Evolutionary conservation across 2,888 invertebrate species (phyloP).

Genomic region (Girardia tigrina): DNA sequence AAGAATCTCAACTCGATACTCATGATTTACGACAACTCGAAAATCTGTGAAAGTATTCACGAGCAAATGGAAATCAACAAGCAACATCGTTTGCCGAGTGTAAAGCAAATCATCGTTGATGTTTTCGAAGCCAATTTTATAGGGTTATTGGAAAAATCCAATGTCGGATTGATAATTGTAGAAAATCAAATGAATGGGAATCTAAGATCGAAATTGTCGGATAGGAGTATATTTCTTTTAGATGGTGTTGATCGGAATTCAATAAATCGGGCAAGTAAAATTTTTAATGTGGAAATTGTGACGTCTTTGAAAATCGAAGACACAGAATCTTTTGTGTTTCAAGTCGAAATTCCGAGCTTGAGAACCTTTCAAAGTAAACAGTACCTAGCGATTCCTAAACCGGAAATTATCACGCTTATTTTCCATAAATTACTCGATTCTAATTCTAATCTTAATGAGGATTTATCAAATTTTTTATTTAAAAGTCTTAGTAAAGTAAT

Average conservation of each 20-base stretch:
- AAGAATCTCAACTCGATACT: neutral
- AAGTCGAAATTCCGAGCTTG: neutral
- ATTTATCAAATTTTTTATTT: neutral
- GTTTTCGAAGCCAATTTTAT: neutral
- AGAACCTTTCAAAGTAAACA: neutral
- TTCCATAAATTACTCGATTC: conserved; percentile 1
- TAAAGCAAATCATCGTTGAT: neutral
- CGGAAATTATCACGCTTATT: neutral
- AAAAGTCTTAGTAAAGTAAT: neutral
- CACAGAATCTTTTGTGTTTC: neutral
- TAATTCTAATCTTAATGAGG: neutral
- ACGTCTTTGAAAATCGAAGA: conserved; percentile 19
- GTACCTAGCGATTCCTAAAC: neutral
- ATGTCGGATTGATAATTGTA: neutral
- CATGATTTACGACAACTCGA: neutral
- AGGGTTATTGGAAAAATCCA: neutral
- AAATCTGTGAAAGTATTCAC: neutral
- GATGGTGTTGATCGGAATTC: neutral
- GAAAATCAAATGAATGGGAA: neutral
- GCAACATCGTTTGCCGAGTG: neutral
- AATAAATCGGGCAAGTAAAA: neutral
- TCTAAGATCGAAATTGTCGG: neutral
- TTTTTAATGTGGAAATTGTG: neutral
- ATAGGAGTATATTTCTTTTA: neutral
- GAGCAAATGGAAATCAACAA: neutral